Conservation (phyloP, 2,888 invertebrate species). For the Ommatoiulus sabulosus region DNA sequence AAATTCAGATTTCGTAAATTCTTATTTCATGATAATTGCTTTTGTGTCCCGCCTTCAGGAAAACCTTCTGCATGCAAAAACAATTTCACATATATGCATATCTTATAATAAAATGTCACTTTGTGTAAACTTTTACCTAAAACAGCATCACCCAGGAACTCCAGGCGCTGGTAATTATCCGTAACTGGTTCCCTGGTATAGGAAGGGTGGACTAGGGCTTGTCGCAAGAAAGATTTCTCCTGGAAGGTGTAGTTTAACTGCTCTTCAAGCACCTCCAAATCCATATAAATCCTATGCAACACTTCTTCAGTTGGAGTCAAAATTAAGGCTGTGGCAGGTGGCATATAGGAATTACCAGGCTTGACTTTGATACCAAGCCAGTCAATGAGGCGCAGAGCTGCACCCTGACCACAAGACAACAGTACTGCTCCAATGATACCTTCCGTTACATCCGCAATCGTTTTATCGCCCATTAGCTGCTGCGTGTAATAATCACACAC, state of each 20-base stretch:
- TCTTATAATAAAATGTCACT: too few relatives aligned
- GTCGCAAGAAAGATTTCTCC: conserved; percentile 83
- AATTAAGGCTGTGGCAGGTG: conserved; percentile 63
- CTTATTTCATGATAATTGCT: too few relatives aligned
- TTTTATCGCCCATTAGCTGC: conserved; percentile 69
- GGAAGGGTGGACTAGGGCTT: conserved; percentile 94
- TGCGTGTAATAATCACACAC: conserved; percentile 1
- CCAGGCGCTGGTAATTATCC: conserved; percentile 88
- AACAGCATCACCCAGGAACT: conserved; percentile 92
- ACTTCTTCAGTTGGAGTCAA: conserved; percentile 63
- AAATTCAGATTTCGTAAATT: too few relatives aligned
- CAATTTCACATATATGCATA: too few relatives aligned
- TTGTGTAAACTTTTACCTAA: conserved; percentile 75
- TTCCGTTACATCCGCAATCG: conserved; percentile 86
- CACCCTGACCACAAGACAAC: conserved; percentile 71
- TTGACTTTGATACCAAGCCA: conserved; percentile 62
- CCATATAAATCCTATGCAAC: conserved; percentile 56
- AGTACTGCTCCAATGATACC: conserved; percentile 85
- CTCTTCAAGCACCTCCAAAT: conserved; percentile 71
- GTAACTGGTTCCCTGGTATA: conserved; percentile 85
- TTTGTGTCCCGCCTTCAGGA: too few relatives aligned
- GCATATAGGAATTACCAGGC: conserved; percentile 58
- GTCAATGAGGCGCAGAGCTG: conserved; percentile 64
- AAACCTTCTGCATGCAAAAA: too few relatives aligned
- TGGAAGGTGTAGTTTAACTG: conserved; percentile 81